Percentiles rank a stretch among this genome's conserved stretches.
phyloP scores from a whole-genome alignment of 2,113 vertebrate genomes.

The Bungarus multicinctus region DNA sequence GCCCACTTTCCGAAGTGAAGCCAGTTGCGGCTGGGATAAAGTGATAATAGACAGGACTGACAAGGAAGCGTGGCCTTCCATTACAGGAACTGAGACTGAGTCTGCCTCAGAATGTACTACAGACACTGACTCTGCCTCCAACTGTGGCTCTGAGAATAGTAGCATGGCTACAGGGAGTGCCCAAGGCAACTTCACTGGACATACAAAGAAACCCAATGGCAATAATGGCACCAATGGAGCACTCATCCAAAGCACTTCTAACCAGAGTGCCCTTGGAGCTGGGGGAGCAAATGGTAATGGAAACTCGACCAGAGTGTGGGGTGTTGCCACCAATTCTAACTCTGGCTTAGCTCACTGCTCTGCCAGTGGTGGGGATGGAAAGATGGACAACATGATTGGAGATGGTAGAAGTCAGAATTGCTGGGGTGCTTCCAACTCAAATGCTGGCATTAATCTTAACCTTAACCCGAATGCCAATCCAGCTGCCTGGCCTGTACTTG shows the following conservation, averaged over 20 bases:
- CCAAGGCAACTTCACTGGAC: conserved; percentile 90
- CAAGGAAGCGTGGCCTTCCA: conserved; percentile 88
- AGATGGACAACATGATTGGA: conserved; percentile 84
- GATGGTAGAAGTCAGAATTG: conserved; percentile 85
- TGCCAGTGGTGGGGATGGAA: conserved; percentile 81
- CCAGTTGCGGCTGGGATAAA: conserved; percentile 87
- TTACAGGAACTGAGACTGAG: conserved; percentile 81
- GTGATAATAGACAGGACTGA: conserved; percentile 86
- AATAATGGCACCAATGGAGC: conserved; percentile 77
- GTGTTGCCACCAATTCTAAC: conserved; percentile 79
- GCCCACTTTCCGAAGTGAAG: conserved; percentile 80
- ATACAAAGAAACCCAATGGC: conserved; percentile 84
- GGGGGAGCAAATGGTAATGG: conserved; percentile 67
- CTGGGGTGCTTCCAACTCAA: conserved; percentile 88
- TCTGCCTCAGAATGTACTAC: conserved; percentile 88
- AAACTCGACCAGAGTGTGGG: conserved; percentile 73
- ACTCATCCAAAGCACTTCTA: conserved; percentile 78
- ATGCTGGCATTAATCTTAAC: conserved; percentile 88
- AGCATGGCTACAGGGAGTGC: conserved; percentile 95
- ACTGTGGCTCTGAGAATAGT: conserved; percentile 81
- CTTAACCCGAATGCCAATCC: conserved; percentile 98
- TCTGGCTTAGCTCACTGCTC: conserved; percentile 84
- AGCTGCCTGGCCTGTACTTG: conserved; percentile 95
- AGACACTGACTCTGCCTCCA: conserved; percentile 81
- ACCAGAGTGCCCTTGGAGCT: conserved; percentile 77